Base-by-base conservation (phyloP, 2,888 invertebrate species). In the Microchrysa polita region DNA sequence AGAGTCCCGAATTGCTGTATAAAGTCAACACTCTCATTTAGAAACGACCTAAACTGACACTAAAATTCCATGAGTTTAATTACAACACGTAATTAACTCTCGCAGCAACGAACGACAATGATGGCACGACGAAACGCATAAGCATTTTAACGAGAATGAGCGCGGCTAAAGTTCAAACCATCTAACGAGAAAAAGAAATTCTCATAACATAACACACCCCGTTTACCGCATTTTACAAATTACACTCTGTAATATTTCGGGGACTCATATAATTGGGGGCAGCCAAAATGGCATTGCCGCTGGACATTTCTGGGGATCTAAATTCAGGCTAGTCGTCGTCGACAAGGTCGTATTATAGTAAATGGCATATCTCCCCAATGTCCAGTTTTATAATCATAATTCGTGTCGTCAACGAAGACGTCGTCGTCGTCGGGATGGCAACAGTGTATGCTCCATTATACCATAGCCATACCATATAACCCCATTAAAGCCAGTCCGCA, bases 51-150 rank as follows among this genome's bases (percentile, higher is more conserved):
- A 40, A 69, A 69, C 34, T 69, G 57, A 69, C 40, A 69, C 69
- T 69, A 69, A 69, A 69, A 55, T 69, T 69, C 69, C 69, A 69
- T 69, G 69, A 69, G 55, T 69, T 69, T 69, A 69, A 69, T 69
- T 69, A 57, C 69, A 69, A 42, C 69, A 55, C 55, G 69, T 57
- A 69, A 69, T 69, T 69, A 57, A 69, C 69, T 55, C 69, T 55
- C 55, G 42, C 69, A 65, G 42, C 23, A n/a, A n/a, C n/a, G n/a
- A n/a, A n/a, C n/a, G n/a, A n/a, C n/a, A n/a, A n/a, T n/a, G n/a
- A n/a, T n/a, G n/a, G n/a, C n/a, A n/a, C n/a, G 55, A 42, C 27
- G 55, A 22, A 55, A 40, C 69, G 34, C 55, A 69, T 69, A 55
- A 69, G 55, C 55, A 34, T 34, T 65, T 65, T 44, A 65, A 44